Percentiles rank a stretch among this genome's conserved stretches.
Conservation (phyloP, 2,113 vertebrate genomes). For the Saccopteryx bilineata region DNA sequence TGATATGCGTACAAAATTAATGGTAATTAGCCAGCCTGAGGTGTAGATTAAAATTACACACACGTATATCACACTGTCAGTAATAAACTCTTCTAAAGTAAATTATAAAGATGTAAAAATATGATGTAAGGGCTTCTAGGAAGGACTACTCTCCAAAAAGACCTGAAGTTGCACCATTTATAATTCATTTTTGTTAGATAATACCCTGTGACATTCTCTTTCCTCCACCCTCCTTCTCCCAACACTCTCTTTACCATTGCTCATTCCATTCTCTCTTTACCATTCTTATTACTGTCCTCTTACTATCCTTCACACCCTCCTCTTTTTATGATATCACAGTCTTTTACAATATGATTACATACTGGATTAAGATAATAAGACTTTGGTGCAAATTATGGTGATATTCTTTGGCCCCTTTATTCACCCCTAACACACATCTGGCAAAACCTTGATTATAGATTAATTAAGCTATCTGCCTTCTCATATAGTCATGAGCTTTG, state of each 20-base stretch:
- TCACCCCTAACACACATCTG: not conserved
- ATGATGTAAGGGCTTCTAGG: not conserved
- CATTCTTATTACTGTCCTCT: not conserved
- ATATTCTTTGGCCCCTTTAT: not conserved
- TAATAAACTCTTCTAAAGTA: conserved; percentile 1
- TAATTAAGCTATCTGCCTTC: not conserved
- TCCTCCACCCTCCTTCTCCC: not conserved
- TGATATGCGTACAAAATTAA: not conserved
- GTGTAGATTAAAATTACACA: not conserved
- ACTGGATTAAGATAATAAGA: not conserved
- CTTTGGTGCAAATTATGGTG: not conserved
- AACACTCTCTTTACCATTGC: not conserved
- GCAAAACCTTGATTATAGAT: not conserved
- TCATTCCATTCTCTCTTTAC: not conserved
- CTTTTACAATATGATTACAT: not conserved
- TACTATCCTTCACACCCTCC: not conserved
- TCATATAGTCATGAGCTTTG: not conserved
- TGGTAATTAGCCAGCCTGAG: not conserved
- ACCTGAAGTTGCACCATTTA: not conserved
- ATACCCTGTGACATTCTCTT: not conserved
- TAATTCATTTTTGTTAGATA: not conserved
- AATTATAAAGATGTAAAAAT: not conserved
- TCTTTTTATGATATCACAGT: not conserved
- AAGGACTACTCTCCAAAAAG: not conserved
- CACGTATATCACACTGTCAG: not conserved